Base-by-base conservation (phyloP, 2,888 invertebrate species). In the Anthophora plumipes region DNA sequence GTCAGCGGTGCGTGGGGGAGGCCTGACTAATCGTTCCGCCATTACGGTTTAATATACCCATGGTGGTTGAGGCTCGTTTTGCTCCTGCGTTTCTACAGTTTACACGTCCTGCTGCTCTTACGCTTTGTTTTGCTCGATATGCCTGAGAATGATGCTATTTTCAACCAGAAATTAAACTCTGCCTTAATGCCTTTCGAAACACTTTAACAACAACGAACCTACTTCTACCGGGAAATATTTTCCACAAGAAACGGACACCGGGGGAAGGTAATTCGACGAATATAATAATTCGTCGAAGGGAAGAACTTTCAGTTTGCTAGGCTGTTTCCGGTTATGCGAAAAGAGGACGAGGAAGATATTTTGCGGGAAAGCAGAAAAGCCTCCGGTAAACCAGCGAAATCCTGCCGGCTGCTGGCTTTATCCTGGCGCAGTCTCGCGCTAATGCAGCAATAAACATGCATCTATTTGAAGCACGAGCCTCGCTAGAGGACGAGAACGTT, bases 21-120 rank as follows among this genome's bases (percentile, higher is more conserved):
- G 84, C 85, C 89, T 92, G 92, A 92, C 92, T 93, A 93, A 93
- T 93, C 91, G 93, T 91, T 91, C 90, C 85, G 88, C 90, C 92
- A 92, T 93, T 92, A 91, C 89, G 91, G 88, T 92, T 92, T 93
- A 91, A 93, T 92, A 90, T 88, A 90, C 91, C 84, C 81, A 63
- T 66, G 59, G 57, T 63, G 66, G 55, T 52, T 67, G 67, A 59
- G 14, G 73, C 55, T 78, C 83, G 80, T 87, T 83, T 83, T 71
- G 72, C 78, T 73, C 61, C 25, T 60, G 12, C 46, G 31, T 68
- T 74, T 66, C 66, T n/a, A 37, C 43, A 17, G 55, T 67, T 61
- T 48, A 52, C 48, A 31, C 31, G 11, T n/a, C 20, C 17, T 25
- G 9, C 55, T 12, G 14, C 46, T 37, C 37, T 72, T 41, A 48